phyloP scores from a whole-genome alignment of 2,888 invertebrate species.

The Megastigmus dorsalis region DNA sequence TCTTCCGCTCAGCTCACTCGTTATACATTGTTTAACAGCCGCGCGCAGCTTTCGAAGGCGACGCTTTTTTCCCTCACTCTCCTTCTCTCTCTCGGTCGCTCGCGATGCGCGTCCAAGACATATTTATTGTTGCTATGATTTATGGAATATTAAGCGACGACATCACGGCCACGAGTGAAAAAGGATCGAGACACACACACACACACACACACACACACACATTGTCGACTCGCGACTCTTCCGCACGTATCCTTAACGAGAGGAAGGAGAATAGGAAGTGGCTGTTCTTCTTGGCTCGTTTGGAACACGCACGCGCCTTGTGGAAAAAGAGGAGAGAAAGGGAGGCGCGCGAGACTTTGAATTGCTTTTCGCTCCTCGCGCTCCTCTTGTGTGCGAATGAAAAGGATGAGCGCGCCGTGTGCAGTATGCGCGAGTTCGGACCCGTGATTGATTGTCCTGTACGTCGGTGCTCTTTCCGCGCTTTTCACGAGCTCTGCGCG shows the following conservation, averaged over 20 bases:
- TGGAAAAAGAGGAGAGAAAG: neutral
- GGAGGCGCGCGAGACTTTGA: neutral
- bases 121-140: conserved; percentile 48
- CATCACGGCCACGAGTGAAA: too few relatives aligned
- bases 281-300: too few relatives aligned
- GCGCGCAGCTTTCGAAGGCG: neutral
- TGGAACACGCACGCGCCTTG: too few relatives aligned
- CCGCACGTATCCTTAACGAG: neutral
- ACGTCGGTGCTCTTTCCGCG: too few relatives aligned
- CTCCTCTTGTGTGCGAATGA: too few relatives aligned
- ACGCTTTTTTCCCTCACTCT: neutral
- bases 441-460: too few relatives aligned
- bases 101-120: neutral
- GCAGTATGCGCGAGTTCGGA: too few relatives aligned
- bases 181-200: neutral
- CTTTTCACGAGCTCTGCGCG: too few relatives aligned
- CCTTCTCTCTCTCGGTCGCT: neutral
- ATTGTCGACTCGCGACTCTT: neutral
- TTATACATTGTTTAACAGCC: conserved; percentile 24
- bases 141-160: conserved; percentile 38
- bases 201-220: neutral
- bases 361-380: too few relatives aligned
- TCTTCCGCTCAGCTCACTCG: neutral
- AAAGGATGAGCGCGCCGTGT: too few relatives aligned
- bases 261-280: neutral